Conservation (phyloP, 2,888 invertebrate species). For the Scrobipalpa costella region DNA sequence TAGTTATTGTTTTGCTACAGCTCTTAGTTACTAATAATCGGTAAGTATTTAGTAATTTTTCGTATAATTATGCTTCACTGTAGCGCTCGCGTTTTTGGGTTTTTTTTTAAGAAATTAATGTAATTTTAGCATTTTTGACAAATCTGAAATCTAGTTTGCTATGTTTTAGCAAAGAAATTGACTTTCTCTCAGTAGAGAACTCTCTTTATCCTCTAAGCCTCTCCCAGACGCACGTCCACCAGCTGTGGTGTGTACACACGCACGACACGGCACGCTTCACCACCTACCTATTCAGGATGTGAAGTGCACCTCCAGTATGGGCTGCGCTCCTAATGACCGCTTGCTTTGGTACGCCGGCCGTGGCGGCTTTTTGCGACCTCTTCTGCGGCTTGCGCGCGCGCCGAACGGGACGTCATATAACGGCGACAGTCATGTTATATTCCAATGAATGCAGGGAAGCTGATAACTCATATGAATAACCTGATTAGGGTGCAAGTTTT, state of each 20-base stretch:
- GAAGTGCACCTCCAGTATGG: constrained; percentile 60
- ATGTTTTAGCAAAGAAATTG: too few species aligned
- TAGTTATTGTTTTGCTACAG: too few species aligned
- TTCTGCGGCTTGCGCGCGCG: constrained; percentile 64
- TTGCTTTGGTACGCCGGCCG: constrained; percentile 65
- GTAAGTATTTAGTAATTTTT: not conserved
- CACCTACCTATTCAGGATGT: constrained; percentile 77
- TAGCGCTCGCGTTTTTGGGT: not conserved
- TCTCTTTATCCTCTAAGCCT: not conserved
- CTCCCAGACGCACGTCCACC: constrained; percentile 33
- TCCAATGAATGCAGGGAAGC: constrained; percentile 35
- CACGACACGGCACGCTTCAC: constrained; percentile 63
- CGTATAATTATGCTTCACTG: not conserved
- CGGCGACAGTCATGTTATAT: constrained; percentile 50
- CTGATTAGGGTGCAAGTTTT: not conserved
- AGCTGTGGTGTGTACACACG: constrained; percentile 34
- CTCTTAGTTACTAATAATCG: not conserved
- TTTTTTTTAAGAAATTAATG: not conserved
- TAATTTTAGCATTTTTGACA: too few species aligned
- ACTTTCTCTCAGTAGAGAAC: too few species aligned
- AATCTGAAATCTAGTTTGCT: too few species aligned
- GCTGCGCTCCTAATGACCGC: constrained; percentile 77
- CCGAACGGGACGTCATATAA: constrained; percentile 72
- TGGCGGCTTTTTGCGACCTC: constrained; percentile 64
- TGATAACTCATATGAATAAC: constrained; percentile 32